Percentiles rank a stretch among this genome's conserved stretches.
phyloP scores from a whole-genome alignment of 1,140 invertebrate species.

The Psix sp. region DNA sequence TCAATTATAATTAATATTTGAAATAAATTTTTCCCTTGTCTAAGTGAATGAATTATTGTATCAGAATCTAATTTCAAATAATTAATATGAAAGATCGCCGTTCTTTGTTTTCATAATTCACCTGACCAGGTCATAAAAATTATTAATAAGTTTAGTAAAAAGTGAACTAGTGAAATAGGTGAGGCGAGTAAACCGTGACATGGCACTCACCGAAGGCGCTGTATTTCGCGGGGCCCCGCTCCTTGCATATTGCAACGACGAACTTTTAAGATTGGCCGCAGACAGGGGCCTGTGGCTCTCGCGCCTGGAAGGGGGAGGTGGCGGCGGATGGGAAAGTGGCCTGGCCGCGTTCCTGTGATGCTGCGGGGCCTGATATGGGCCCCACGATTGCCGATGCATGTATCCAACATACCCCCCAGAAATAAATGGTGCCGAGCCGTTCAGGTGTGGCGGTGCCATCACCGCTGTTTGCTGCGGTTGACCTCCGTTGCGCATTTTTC shows the following conservation, averaged over 20 bases:
- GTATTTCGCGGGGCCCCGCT: conserved; percentile 61
- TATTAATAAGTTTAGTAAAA: too few species aligned
- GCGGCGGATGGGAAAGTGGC: conserved; percentile 72
- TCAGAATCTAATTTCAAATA: too few species aligned
- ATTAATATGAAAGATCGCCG: too few species aligned
- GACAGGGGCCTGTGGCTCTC: conserved; percentile 62
- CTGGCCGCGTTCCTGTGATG: conserved; percentile 59
- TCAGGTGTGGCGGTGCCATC: conserved; percentile 73
- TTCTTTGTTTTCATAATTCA: too few species aligned
- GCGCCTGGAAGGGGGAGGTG: conserved; percentile 66
- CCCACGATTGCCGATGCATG: conserved; percentile 71
- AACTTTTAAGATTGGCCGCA: conserved; percentile 58
- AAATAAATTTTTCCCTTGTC: too few species aligned
- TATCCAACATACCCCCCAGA: conserved; percentile 73
- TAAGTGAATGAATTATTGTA: too few species aligned
- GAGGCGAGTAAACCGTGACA: too few species aligned
- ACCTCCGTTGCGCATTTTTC: conserved; percentile 73
- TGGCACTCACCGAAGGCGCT: conserved; percentile 72
- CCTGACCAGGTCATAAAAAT: too few species aligned
- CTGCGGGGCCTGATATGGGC: conserved; percentile 63
- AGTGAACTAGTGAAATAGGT: too few species aligned
- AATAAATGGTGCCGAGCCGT: conserved; percentile 74
- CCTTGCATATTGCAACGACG: conserved; percentile 63
- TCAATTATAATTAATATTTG: too few species aligned
- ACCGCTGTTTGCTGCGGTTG: conserved; percentile 73